Conservation (phyloP, 2,797 vertebrate species). For the Aeoliscus strigatus region DNA sequence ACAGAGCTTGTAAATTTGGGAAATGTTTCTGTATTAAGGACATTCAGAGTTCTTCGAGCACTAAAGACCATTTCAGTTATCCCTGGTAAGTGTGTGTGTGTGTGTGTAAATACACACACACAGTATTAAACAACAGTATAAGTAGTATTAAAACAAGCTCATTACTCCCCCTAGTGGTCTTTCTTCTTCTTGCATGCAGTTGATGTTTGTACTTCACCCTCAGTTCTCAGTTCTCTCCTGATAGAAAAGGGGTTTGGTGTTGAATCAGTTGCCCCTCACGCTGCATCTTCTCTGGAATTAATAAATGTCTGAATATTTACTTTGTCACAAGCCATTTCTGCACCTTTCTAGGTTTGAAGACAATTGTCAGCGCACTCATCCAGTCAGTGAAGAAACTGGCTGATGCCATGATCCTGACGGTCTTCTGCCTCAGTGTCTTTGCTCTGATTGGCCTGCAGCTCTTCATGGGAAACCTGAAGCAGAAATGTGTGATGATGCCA, state of each 20-base stretch:
- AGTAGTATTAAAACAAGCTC: too few relatives aligned
- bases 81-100: constrained; percentile 95
- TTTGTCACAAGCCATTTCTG: constrained; percentile 35
- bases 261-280: too few relatives aligned
- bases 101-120: too few relatives aligned
- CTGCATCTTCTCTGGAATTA: too few relatives aligned
- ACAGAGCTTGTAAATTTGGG: constrained; percentile 97
- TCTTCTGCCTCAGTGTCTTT: constrained; percentile 98
- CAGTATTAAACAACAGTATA: too few relatives aligned
- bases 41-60: constrained; percentile 96
- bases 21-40: constrained; percentile 95
- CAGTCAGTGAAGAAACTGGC: constrained; percentile 99
- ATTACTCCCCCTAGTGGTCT: too few relatives aligned
- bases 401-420: constrained; percentile 99
- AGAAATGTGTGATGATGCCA: constrained; percentile 98
- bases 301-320: too few relatives aligned
- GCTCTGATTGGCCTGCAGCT: constrained; percentile 97
- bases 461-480: constrained; percentile 97
- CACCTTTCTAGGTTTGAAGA: constrained; percentile 87
- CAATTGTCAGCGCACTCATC: constrained; percentile 97
- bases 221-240: too few relatives aligned
- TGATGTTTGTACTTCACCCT: too few relatives aligned
- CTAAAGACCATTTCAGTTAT: constrained; percentile 99
- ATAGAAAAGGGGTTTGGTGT: too few relatives aligned
- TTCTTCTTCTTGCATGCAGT: too few relatives aligned